phyloP scores from a whole-genome alignment of 2,888 invertebrate species.

The Lochmaea crataegi region DNA sequence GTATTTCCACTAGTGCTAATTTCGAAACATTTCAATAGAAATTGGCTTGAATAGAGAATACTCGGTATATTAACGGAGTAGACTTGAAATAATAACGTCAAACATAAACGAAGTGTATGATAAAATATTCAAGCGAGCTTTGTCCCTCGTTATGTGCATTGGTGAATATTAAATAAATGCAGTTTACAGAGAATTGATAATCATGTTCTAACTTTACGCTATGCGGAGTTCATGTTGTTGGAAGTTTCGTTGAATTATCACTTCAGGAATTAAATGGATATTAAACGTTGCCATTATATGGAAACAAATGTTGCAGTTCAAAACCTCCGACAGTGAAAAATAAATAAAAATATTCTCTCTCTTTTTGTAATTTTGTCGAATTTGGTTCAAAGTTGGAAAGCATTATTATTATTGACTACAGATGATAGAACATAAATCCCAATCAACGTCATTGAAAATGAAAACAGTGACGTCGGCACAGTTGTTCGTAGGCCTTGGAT shows the following conservation, averaged over 20 bases:
- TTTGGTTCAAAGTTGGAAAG: too few relatives aligned
- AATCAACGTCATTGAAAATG: too few relatives aligned
- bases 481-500: too few relatives aligned
- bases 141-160: neutral
- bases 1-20: too few relatives aligned
- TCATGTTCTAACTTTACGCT: neutral
- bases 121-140: neutral
- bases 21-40: neutral
- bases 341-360: neutral
- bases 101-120: neutral
- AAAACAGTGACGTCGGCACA: too few relatives aligned
- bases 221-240: neutral
- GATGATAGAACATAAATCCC: too few relatives aligned
- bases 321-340: neutral
- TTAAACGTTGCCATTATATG: neutral
- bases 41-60: neutral
- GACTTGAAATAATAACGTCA: neutral
- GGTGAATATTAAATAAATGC: slow-evolving; percentile 2
- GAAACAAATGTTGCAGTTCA: neutral
- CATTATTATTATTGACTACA: too few relatives aligned
- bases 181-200: slow-evolving; percentile 4
- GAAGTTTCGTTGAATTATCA: neutral
- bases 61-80: neutral
- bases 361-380: too few relatives aligned
- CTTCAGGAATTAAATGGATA: neutral